phyloP scores from a whole-genome alignment of 2,113 vertebrate genomes.

The Ploceus nigricollis region DNA sequence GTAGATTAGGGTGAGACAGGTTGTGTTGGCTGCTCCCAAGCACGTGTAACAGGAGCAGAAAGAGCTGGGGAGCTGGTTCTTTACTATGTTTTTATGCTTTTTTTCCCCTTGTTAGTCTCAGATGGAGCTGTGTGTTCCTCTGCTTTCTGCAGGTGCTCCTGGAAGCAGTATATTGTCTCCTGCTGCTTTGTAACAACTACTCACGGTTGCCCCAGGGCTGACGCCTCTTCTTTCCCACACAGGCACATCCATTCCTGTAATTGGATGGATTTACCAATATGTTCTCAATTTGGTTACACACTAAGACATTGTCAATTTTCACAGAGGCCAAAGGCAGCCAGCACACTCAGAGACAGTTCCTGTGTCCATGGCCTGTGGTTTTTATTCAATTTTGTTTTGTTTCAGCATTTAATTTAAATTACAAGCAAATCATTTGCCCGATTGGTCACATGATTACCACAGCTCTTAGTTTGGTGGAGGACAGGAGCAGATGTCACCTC shows the following conservation, averaged over 20 bases:
- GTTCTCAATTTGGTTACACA: not conserved
- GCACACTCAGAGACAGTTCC: not conserved
- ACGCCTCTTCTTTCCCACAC: not conserved
- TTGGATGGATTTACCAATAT: not conserved
- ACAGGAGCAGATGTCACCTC: not conserved
- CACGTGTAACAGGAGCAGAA: rapidly evolving
- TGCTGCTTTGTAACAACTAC: not conserved
- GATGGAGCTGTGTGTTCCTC: not conserved
- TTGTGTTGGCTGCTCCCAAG: not conserved
- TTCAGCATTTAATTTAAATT: not conserved
- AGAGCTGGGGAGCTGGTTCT: not conserved
- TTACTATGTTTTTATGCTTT: not conserved
- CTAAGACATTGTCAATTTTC: not conserved
- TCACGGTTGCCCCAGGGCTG: not conserved
- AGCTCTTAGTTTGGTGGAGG: not conserved
- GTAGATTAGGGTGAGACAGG: not conserved
- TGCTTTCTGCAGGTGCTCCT: not conserved
- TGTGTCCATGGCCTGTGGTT: not conserved
- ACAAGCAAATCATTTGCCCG: not conserved
- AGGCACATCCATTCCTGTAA: not conserved
- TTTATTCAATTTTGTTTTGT: not conserved
- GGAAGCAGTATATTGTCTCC: not conserved
- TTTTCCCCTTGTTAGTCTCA: not conserved
- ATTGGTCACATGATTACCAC: not conserved
- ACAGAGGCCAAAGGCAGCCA: not conserved